Conservation (phyloP, 2,888 invertebrate genomes). For the Drosophila aldrichi region DNA sequence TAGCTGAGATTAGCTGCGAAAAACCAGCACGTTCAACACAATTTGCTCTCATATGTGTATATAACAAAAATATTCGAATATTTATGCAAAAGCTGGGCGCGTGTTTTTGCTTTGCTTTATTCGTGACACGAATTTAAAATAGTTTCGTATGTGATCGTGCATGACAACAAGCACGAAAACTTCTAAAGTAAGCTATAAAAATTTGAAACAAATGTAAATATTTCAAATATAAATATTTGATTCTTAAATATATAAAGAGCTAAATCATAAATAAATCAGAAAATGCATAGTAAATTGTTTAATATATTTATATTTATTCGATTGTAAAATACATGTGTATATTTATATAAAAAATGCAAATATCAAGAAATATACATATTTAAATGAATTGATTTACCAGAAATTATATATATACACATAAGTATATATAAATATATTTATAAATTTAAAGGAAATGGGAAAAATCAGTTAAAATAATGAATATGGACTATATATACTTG, state of each 20-base stretch:
- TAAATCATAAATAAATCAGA: neutral
- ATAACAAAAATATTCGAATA: neutral
- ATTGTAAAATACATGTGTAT: too few species aligned
- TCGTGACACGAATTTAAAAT: slow-evolving; percentile 1
- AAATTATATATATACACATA: neutral
- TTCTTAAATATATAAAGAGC: too few species aligned
- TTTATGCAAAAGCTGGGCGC: neutral
- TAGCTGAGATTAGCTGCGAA: slow-evolving; percentile 40
- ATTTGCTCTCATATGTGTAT: neutral
- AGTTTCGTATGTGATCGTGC: neutral
- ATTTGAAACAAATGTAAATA: neutral
- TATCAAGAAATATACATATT: too few species aligned
- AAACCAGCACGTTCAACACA: slow-evolving; percentile 19
- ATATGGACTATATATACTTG: neutral
- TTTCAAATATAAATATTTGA: neutral
- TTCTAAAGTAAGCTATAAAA: neutral
- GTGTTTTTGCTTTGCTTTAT: neutral
- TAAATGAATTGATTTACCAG: too few species aligned
- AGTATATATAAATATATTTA: too few species aligned
- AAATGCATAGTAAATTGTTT: neutral
- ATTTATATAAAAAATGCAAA: too few species aligned
- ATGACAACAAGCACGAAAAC: neutral
- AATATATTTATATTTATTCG: too few species aligned
- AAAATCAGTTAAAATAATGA: too few species aligned
- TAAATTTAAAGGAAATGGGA: too few species aligned